Evolutionary conservation across 2,113 vertebrate genomes (phyloP).

Genomic region (Todiramphus chloris): DNA sequence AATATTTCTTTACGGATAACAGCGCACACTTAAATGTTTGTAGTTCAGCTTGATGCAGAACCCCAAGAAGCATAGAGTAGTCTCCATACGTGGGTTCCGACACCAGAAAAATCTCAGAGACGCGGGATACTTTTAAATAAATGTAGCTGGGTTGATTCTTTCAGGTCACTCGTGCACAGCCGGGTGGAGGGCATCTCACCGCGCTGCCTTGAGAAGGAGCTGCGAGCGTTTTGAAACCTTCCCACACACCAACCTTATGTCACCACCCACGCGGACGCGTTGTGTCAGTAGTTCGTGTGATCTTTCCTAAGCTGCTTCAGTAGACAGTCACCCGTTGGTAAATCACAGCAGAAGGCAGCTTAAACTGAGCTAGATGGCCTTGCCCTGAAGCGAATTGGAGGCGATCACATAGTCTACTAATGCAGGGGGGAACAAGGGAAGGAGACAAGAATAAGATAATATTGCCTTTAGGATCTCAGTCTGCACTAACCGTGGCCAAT

Average conservation of each 20-base stretch:
- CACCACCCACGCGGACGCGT: background rate
- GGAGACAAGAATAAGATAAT: background rate
- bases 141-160: background rate
- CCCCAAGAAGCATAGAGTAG: background rate
- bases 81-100: background rate
- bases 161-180: conserved; percentile 13
- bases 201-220: background rate
- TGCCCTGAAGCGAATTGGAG: background rate
- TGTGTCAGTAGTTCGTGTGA: background rate
- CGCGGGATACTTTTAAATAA: background rate
- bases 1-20: background rate
- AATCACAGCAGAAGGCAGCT: background rate
- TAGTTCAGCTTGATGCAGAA: background rate
- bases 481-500: background rate
- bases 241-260: conserved; percentile 44
- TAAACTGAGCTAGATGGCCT: background rate
- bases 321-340: background rate
- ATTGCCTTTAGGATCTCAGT: background rate
- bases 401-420: background rate
- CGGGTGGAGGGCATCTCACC: background rate
- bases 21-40: background rate
- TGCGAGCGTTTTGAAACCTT: conserved; percentile 13
- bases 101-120: background rate
- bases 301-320: background rate
- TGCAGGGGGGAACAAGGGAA: background rate